A percentile compares a stretch with the other conserved stretches of the same genome.
Evolutionary conservation across 2,888 invertebrate species (phyloP).

Genomic region (Diarsia brunnea): DNA sequence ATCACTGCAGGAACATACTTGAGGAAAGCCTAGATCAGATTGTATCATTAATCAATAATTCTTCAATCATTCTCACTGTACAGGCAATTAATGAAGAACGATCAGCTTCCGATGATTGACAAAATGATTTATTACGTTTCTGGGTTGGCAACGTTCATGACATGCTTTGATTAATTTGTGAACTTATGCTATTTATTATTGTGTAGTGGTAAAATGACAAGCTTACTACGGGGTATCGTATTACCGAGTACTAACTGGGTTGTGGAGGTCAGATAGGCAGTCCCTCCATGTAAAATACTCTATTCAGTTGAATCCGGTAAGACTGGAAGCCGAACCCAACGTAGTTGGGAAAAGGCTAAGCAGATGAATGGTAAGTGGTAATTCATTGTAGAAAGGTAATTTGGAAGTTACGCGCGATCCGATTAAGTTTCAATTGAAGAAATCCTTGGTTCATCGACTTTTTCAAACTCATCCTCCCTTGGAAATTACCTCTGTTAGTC

Average conservation of each 20-base stretch:
- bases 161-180: neutral
- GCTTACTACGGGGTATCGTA: no score
- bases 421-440: no score
- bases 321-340: no score
- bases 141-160: slow-evolving; percentile 34
- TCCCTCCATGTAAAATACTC: no score
- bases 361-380: no score
- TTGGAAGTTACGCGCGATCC: no score
- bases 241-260: no score
- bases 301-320: no score
- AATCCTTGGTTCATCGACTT: neutral
- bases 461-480: neutral
- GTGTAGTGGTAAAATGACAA: neutral
- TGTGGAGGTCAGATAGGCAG: no score
- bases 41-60: slow-evolving; percentile 15
- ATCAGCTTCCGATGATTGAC: neutral
- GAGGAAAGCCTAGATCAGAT: slow-evolving; percentile 1
- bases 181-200: neutral
- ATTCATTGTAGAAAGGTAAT: no score
- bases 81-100: slow-evolving; percentile 34
- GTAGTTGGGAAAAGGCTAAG: no score
- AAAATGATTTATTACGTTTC: slow-evolving; percentile 40
- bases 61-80: slow-evolving; percentile 1
- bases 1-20: neutral
- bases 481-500: neutral